Evolutionary conservation across 2,888 invertebrate species (phyloP).

Genomic region (Coremacera marginata): DNA sequence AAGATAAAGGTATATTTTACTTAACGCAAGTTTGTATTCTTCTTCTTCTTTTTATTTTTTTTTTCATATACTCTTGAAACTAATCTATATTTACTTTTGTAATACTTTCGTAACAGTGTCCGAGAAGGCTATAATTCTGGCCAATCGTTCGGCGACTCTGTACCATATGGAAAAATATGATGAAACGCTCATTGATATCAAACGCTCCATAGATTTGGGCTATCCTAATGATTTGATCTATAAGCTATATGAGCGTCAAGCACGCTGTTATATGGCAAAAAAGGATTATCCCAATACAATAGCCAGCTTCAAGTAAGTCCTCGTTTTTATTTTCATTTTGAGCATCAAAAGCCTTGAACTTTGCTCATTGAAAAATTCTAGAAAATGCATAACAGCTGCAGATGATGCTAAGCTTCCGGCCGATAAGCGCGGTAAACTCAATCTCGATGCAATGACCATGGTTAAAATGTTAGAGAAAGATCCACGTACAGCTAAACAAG

Average conservation of each 20-base stretch:
- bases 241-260: constrained; percentile 82
- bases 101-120: constrained; percentile 66
- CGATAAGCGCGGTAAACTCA: constrained; percentile 75
- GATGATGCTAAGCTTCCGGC: constrained; percentile 76
- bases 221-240: constrained; percentile 82
- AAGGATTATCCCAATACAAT: constrained; percentile 77
- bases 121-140: constrained; percentile 78
- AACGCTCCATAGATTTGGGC: constrained; percentile 74
- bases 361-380: constrained; percentile 52
- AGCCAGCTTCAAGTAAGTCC: constrained; percentile 72
- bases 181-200: constrained; percentile 79
- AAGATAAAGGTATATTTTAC: constrained; percentile 73
- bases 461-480: constrained; percentile 77
- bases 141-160: constrained; percentile 85
- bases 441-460: constrained; percentile 79
- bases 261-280: constrained; percentile 78
- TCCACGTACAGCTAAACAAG: constrained; percentile 69
- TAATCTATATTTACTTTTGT: too few relatives aligned
- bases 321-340: neutral
- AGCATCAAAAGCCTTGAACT: neutral
- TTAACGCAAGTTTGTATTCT: too few relatives aligned
- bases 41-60: too few relatives aligned
- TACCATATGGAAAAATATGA: constrained; percentile 79
- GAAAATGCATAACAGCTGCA: constrained; percentile 76
- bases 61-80: too few relatives aligned